Percentiles rank a stretch among this genome's conserved stretches.
Evolutionary conservation across 1,140 invertebrate species (phyloP).

Genomic region (Penaeus vannamei): DNA sequence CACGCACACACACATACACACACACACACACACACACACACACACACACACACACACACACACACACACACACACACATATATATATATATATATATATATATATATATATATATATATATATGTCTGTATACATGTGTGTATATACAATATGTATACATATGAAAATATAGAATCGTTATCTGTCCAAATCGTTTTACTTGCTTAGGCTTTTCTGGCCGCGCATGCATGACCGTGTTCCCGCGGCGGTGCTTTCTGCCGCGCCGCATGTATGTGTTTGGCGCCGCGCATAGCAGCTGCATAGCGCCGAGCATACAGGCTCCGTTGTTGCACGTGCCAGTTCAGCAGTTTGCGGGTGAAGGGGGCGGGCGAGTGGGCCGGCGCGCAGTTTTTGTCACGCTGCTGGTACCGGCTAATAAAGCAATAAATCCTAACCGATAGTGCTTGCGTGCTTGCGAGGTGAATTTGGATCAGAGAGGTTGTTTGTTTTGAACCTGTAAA

Average conservation of each 20-base stretch:
- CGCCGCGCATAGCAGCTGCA: conserved; percentile 50
- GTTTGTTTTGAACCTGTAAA: conserved; percentile 46
- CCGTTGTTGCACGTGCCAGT: conserved; percentile 49
- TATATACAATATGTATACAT: not conserved
- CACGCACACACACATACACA: too few species aligned
- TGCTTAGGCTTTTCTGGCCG: not conserved
- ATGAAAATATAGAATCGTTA: not conserved
- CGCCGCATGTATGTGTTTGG: not conserved
- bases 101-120: too few species aligned
- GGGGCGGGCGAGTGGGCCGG: not conserved
- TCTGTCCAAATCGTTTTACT: not conserved
- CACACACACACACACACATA: too few species aligned
- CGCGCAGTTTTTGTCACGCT: conserved; percentile 36
- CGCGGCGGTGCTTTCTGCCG: not conserved
- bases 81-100: too few species aligned
- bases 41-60: too few species aligned
- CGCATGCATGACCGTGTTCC: too few species aligned
- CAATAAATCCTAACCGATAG: conserved; percentile 58
- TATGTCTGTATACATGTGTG: not conserved
- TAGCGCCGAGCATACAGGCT: conserved; percentile 36
- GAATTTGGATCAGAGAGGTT: conserved; percentile 41
- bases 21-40: too few species aligned
- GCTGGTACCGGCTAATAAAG: conserved; percentile 59
- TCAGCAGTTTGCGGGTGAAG: conserved; percentile 46
- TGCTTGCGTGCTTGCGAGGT: conserved; percentile 54